A percentile compares a stretch with the other conserved stretches of the same genome.
Evolutionary conservation across 2,797 vertebrate species (phyloP).

Genomic region (Hoplostethus atlanticus): DNA sequence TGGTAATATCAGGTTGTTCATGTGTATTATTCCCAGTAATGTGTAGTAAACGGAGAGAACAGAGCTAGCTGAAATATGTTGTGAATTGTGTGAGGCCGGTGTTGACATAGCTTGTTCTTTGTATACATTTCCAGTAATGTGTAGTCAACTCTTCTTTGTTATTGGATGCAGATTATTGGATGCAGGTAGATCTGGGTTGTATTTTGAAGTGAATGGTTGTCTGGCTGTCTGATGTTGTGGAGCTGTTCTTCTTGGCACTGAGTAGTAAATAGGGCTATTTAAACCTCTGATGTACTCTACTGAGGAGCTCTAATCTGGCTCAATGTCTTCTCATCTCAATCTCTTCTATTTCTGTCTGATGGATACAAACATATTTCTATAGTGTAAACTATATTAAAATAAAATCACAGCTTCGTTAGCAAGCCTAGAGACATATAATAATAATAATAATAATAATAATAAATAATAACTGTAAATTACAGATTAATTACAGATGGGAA

Average conservation of each 20-base stretch:
- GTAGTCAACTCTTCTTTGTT: too few species aligned
- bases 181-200: too few species aligned
- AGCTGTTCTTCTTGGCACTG: conserved; percentile 47
- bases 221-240: conserved; percentile 31
- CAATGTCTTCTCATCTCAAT: conserved; percentile 25
- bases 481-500: too few species aligned
- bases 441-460: neutral
- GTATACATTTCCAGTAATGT: too few species aligned
- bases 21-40: too few species aligned
- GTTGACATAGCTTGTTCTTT: too few species aligned
- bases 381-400: conserved; percentile 12
- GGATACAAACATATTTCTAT: conserved; percentile 28
- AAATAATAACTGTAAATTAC: too few species aligned
- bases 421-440: neutral
- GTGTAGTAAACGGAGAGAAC: too few species aligned
- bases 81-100: too few species aligned
- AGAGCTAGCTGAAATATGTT: too few species aligned
- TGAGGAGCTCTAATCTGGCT: conserved; percentile 51
- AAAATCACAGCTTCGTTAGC: neutral
- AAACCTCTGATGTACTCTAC: conserved; percentile 40
- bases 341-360: conserved; percentile 45
- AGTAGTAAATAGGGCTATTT: conserved; percentile 55
- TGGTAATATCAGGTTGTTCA: too few species aligned
- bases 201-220: neutral
- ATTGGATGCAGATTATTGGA: too few species aligned